Evolutionary conservation across 2,797 vertebrate species (phyloP).

Genomic region (Hippoglossus hippoglossus): DNA sequence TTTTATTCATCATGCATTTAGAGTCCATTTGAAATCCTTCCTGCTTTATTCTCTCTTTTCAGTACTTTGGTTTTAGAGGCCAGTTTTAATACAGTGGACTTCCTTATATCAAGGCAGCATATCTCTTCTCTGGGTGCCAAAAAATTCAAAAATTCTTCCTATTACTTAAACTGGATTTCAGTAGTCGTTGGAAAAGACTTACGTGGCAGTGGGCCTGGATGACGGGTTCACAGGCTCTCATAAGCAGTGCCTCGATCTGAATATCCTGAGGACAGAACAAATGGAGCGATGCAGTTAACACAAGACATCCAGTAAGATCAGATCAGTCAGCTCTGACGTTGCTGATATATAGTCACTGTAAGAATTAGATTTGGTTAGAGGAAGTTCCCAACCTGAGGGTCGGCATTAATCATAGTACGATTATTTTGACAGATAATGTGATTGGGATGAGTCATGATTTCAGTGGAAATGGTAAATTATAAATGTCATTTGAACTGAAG

Average conservation of each 20-base stretch:
- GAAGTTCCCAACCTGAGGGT: background rate
- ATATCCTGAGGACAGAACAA: slow-evolving; percentile 88
- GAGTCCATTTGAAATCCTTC: background rate
- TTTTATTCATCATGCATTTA: too few relatives aligned
- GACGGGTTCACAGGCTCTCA: slow-evolving; percentile 95
- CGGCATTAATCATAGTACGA: background rate
- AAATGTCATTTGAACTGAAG: background rate
- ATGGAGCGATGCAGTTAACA: background rate
- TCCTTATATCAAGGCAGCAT: background rate
- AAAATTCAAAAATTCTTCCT: background rate
- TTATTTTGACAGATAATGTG: background rate
- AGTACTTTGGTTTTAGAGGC: background rate
- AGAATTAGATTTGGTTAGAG: too few relatives aligned
- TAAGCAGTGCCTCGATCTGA: slow-evolving; percentile 96
- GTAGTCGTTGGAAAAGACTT: slow-evolving; percentile 40
- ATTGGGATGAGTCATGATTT: background rate
- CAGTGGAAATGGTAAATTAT: background rate
- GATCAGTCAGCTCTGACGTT: too few relatives aligned
- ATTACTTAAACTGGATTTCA: background rate
- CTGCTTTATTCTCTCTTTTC: background rate
- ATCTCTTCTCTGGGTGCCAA: background rate
- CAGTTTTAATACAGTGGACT: too few relatives aligned
- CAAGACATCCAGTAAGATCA: too few relatives aligned
- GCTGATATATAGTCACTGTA: too few relatives aligned
- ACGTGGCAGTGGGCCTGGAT: slow-evolving; percentile 96